Evolutionary conservation across 2,888 invertebrate genomes (phyloP), one percentile per base, ranked within the genome.

Genomic region (Metacarcinus magister): DNA sequence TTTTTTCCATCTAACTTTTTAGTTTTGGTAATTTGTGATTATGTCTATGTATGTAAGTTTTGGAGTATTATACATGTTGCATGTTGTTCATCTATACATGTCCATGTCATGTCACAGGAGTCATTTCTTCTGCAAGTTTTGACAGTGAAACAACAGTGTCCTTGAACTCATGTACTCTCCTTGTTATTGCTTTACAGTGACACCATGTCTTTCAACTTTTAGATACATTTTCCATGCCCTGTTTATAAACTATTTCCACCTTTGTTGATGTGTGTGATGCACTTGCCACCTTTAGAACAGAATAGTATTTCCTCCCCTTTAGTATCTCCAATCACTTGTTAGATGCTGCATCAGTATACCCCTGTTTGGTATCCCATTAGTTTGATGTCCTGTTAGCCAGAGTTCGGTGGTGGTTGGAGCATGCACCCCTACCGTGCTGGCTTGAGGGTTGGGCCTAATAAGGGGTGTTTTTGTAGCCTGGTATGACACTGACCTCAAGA

Each of bases 401-500:
- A 96, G 60, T 93, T 96, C 96, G 96, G 96, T 96, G 96, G 96
- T 95, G 96, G 96, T 67, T 93, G 54, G 95, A 54, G 95, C 95
- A 95, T 95, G 95, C 87, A 93, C 95, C 95, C 28, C 96, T 95
- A 46, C 96, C 95, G 96, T 96, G 96, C 96, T 96, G 96, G 96
- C 96, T 92, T 92, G 96, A 96, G 96, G 95, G 94, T 93, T 48
- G 96, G 96, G 95, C 82, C 67, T 96, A 94, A 96, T 82, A 28
- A 39, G 32, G 95, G 82, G 19, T 96, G 54, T 96, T 91, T 95
- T 97, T 97, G 97, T 98, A 98, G 99, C 99, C 97, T 99, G 99
- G 99, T 99, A 99, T 98, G 99, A 99, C 98, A 98, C 98, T 97
- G 99, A 99, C 97, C 98, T 99, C 97, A 98, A 98, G 97, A 98